Percentiles rank a stretch among this genome's conserved stretches.
Evolutionary conservation across 2,797 vertebrate genomes (phyloP).

Genomic region (Ateles fusciceps): DNA sequence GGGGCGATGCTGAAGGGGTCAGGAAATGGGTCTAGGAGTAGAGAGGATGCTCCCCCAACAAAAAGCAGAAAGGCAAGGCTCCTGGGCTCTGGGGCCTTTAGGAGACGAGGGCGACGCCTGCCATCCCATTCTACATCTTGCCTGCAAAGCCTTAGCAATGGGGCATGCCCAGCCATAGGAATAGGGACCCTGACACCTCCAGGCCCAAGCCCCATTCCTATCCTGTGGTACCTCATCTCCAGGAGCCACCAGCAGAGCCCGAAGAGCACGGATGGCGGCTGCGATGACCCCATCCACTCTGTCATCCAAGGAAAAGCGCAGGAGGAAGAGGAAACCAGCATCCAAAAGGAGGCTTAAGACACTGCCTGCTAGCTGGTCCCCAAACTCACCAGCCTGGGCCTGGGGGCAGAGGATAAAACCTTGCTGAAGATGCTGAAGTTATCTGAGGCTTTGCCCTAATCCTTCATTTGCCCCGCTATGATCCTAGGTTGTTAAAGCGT

Average conservation of each 20-base stretch:
- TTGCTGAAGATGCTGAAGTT: not conserved
- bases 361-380: constrained; percentile 87
- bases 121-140: not conserved
- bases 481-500: not conserved
- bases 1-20: not conserved
- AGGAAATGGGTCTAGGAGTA: not conserved
- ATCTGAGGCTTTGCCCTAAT: not conserved
- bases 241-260: constrained; percentile 89
- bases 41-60: not conserved
- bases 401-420: constrained; percentile 25
- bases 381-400: constrained; percentile 91
- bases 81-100: not conserved
- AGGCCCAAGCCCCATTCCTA: not conserved
- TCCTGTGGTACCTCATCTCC: constrained; percentile 90
- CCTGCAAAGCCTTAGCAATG: not conserved
- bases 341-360: constrained; percentile 91
- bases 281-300: constrained; percentile 91
- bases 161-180: not conserved
- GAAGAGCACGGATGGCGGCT: constrained; percentile 89
- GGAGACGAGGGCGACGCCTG: not conserved
- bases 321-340: constrained; percentile 95
- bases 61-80: not conserved
- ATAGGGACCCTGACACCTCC: not conserved
- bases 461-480: not conserved
- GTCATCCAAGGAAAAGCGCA: constrained; percentile 96